Evolutionary conservation across 1,140 invertebrate genomes (phyloP), one percentile per base, ranked within the genome.

Genomic region (Macrobrachium rosenbergii): DNA sequence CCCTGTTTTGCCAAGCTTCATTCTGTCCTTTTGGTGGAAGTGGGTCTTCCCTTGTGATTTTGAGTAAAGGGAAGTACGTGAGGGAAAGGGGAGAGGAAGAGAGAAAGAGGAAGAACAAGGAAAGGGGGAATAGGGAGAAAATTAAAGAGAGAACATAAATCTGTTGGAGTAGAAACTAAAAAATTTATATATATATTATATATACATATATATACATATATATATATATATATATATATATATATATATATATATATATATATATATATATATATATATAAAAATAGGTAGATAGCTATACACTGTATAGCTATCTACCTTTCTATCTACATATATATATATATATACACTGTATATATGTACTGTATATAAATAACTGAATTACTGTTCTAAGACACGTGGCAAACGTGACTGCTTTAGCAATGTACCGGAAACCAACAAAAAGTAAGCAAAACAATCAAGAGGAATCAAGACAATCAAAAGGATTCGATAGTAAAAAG

Each of bases 171-270:
- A n/a, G n/a, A n/a, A n/a, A n/a, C n/a, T n/a, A n/a, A n/a, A n/a
- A 73, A 16, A 73, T 73, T 16, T 73, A 73, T 73, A 73, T 73
- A 73, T 73, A 73, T 73, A 73, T 73, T 73, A 73, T 73, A 73
- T 73, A 73, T 73, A 73, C 21, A 73, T 73, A 73, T 73, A 73
- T 73, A 23, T 73, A 73, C 21, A 73, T 73, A 23, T 73, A 73
- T 73, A 73, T 73, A 73, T 73, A 73, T 73, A 73, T 73, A 73
- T 73, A 73, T 73, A 73, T 23, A 73, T 73, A 73, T 23, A 73
- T 23, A 73, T 23, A 73, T 23, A 73, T 23, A 73, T 23, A 73
- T 23, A 73, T 23, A 73, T 23, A 73, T 23, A 73, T 23, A 73
- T 23, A 73, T 23, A 73, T 73, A 5, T 73, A 23, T 73, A 23